phyloP scores from a whole-genome alignment of 2,113 vertebrate species.

The Xyrauchen texanus region DNA sequence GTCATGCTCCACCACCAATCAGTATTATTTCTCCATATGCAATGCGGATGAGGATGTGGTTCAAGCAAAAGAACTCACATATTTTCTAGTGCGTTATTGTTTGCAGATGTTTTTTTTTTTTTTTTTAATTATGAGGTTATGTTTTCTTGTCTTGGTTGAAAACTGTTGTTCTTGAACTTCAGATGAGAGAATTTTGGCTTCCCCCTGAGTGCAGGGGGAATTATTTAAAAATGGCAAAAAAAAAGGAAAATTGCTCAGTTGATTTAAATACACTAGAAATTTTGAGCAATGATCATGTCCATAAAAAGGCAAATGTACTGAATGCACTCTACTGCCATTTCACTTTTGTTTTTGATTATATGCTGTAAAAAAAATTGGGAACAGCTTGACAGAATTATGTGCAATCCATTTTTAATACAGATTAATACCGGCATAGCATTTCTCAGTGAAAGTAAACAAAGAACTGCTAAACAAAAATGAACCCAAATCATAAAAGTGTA shows the following conservation, averaged over 20 bases:
- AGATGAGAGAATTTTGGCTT: constrained; percentile 40
- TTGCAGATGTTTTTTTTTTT: constrained; percentile 53
- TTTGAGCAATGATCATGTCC: constrained; percentile 9
- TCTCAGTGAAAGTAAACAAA: constrained; percentile 17
- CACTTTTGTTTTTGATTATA: constrained; percentile 6
- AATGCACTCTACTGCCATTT: not conserved
- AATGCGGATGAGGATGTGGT: constrained; percentile 39
- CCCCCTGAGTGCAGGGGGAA: constrained; percentile 34
- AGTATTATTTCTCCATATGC: constrained; percentile 44
- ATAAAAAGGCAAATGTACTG: constrained; percentile 17
- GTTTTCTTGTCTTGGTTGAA: constrained; percentile 42
- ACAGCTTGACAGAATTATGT: constrained; percentile 11
- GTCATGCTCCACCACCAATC: constrained; percentile 44
- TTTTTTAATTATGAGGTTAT: constrained; percentile 42
- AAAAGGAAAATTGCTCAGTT: constrained; percentile 8
- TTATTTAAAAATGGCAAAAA: constrained; percentile 7
- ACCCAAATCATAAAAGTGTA: not conserved
- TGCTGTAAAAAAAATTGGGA: constrained; percentile 15
- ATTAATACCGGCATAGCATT: not conserved
- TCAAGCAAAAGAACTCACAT: constrained; percentile 16
- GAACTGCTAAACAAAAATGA: constrained; percentile 7
- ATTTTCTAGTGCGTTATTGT: constrained; percentile 40
- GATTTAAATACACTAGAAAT: constrained; percentile 15
- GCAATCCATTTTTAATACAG: not conserved
- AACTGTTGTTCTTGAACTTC: constrained; percentile 44